Conservation (phyloP, 2,113 vertebrate species). For the Upupa epops region DNA sequence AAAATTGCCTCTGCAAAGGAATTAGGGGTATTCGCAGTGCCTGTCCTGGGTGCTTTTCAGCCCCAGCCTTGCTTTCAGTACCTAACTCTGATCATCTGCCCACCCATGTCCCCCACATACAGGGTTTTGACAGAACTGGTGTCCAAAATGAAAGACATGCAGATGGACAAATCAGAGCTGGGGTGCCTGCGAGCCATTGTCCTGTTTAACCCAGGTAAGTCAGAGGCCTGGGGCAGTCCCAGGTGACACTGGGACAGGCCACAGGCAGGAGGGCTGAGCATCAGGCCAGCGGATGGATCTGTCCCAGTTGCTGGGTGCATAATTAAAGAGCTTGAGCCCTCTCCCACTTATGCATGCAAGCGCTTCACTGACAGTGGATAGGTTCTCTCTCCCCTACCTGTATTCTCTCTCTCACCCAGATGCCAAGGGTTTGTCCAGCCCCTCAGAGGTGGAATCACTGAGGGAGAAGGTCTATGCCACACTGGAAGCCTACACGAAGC, state of each 20-base stretch:
- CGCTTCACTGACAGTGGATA: neutral
- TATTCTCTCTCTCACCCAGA: conserved; percentile 73
- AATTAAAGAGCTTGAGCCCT: rapidly evolving
- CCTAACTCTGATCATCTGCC: neutral
- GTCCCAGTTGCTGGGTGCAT: neutral
- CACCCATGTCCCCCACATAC: neutral
- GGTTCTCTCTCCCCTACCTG: neutral
- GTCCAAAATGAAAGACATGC: conserved; percentile 98
- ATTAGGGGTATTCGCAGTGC: neutral
- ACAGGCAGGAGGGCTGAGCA: neutral
- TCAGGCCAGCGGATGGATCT: neutral
- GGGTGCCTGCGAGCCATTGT: conserved; percentile 94
- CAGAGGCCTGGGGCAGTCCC: neutral
- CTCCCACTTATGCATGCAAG: rapidly evolving
- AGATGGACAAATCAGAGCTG: conserved; percentile 96
- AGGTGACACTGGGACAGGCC: neutral
- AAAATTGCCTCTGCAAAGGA: neutral
- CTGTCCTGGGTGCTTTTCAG: neutral
- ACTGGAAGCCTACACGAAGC: conserved; percentile 94
- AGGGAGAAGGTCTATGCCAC: conserved; percentile 96
- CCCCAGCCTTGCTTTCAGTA: neutral
- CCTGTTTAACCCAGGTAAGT: conserved; percentile 91
- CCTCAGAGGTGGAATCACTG: conserved; percentile 87
- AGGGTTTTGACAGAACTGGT: conserved; percentile 95
- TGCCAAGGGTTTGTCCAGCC: conserved; percentile 94